Base-by-base conservation (phyloP, 2,888 invertebrate genomes). In the Nudaria mundana region DNA sequence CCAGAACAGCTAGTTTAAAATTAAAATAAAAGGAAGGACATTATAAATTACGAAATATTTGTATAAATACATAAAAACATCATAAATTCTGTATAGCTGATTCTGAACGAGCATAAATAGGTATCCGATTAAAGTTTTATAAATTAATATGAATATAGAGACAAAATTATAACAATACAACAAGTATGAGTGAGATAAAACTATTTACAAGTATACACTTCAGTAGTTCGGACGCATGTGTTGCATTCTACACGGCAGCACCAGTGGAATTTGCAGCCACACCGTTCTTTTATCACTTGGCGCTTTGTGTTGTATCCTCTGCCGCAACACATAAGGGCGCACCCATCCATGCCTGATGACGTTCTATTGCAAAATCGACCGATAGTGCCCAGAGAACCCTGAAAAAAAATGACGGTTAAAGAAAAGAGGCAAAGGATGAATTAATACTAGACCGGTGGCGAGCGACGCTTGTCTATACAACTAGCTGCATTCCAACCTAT, bases 231-330 rank as follows among this genome's bases (percentile, higher is more conserved):
- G 52, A 94, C 91, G 80, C 98, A 98, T 30, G 95, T 95, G 77
- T 96, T 94, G 83, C 98, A 98, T 72, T 96, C 94, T 31, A 98
- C 98, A 61, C 94, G 92, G 82, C 98, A 98, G 84, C 98, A 98
- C 98, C 98, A 98, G 69, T 96, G 96, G 77, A 98, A 98, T 81
- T 97, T 96, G 91, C 98, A 98, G 62, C 95, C 93, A 81, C 98
- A 98, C 16, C 97, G 91, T 71, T 97, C 96, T 42, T 91, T 93
- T 12, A 95, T 85, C 5, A 92, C 92, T 33, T 93, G 59, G 16
- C 95, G 94, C 71, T 94, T 93, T 1, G 97, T 97, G 79, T 96
- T 97, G 91, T 97, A 97, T 11, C 98, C 98, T 41, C 98, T 90
- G 1, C 97, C 97, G 76, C 98, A 98, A 79, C 98, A 98, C 79